Conservation (phyloP, 2,113 vertebrate species). For the Cottus gobio region DNA sequence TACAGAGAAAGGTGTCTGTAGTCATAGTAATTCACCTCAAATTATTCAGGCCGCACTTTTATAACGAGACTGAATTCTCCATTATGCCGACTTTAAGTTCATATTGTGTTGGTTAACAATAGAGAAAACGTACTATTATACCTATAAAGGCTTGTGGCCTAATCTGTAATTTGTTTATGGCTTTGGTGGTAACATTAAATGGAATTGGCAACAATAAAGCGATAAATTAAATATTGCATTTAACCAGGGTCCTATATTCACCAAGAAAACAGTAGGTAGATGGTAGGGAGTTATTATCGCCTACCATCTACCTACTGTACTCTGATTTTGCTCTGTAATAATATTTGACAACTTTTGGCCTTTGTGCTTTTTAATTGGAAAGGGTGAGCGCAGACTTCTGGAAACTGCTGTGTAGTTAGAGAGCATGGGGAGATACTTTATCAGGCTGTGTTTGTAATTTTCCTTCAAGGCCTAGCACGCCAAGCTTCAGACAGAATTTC, state of each 20-base stretch:
- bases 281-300: neutral
- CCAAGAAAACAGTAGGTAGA: neutral
- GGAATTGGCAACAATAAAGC: neutral
- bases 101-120: neutral
- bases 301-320: neutral
- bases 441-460: constrained; percentile 56
- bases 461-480: constrained; percentile 23
- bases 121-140: neutral
- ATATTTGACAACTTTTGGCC: constrained; percentile 53
- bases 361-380: constrained; percentile 63
- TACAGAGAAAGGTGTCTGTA: neutral
- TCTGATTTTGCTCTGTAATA: constrained; percentile 10
- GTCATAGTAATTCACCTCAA: constrained; percentile 22
- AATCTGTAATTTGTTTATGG: neutral
- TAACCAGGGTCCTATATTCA: neutral
- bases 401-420: constrained; percentile 50
- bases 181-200: neutral
- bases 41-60: constrained; percentile 34
- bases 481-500: constrained; percentile 54
- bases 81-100: neutral
- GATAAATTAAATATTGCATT: neutral
- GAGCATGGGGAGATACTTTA: constrained; percentile 37
- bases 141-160: neutral
- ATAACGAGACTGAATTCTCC: neutral
- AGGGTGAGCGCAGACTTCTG: constrained; percentile 22